These are phyloP conservation scores for Acanthococcus lagerstroemiae DNA, from an alignment of 2,888 invertebrate species.

Conservation along the genomic window DNA sequence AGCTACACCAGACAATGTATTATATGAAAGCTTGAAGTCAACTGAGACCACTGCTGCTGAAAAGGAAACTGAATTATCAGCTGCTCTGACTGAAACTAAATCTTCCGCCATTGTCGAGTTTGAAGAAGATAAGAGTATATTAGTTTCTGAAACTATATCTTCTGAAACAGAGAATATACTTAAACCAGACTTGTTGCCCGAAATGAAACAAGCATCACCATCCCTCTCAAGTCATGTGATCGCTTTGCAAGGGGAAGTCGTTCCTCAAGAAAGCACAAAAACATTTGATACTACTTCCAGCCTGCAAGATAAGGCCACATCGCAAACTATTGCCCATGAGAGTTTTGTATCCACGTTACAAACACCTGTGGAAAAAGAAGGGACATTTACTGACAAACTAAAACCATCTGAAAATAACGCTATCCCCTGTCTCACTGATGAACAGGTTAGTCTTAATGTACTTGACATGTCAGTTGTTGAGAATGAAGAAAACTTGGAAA, in stretches of 20 bases:
- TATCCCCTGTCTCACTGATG: slow-evolving; percentile 47
- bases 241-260: slow-evolving; percentile 42
- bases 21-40: slow-evolving; percentile 44
- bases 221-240: slow-evolving; percentile 40
- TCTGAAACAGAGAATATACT: slow-evolving; percentile 41
- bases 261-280: slow-evolving; percentile 39
- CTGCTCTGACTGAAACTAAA: slow-evolving; percentile 39
- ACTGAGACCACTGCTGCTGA: slow-evolving; percentile 45
- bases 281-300: slow-evolving; percentile 34
- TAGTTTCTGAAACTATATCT: slow-evolving; percentile 35
- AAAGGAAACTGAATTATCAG: slow-evolving; percentile 41
- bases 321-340: neutral
- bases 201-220: slow-evolving; percentile 38
- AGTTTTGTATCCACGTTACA: neutral
- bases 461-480: slow-evolving; percentile 34
- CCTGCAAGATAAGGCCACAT: neutral
- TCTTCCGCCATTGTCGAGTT: slow-evolving; percentile 40
- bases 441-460: slow-evolving; percentile 39
- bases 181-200: slow-evolving; percentile 41
- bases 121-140: slow-evolving; percentile 41
- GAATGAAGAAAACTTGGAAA: neutral
- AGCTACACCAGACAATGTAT: slow-evolving; percentile 38
- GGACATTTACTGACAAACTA: neutral
- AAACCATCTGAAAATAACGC: slow-evolving; percentile 42
- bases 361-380: slow-evolving; percentile 8